Evolutionary conservation across 1,140 invertebrate genomes (phyloP), one percentile per base, ranked within the genome.

Genomic region (Drosophila tropicalis): DNA sequence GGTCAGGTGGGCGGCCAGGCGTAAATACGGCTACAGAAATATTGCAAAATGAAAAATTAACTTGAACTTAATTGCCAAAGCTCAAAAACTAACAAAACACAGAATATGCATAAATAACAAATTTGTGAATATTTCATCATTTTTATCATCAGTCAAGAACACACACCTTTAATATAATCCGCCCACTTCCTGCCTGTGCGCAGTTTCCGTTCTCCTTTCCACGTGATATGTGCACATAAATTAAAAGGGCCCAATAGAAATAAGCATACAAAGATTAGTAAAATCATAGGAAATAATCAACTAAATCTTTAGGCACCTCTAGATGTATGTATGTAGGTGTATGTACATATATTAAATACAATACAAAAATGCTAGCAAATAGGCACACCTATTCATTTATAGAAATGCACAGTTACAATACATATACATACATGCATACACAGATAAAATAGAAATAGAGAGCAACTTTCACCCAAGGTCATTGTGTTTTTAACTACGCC

Each of bases 381-480:
- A 64, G n/a, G 62, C 68, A 57, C 58, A 65, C 19, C 2, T 17
- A 44, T 15, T 15, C 15, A 17, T 10, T 9, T 40, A 58, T 15
- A 60, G 13, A 72, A 17, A 62, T 62, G 65, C 54, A 72, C 58
- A 41, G 22, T 74, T 22, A 67, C 17, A 32, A 29, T 29, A 6
- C 5, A 29, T 29, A 3, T 22, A 22, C 15, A 32, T 25, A 72
- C 15, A 32, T 25, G 67, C 41, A 55, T 68, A 54, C 34, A 72
- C n/a, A 60, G 62, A 73, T 70, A 86, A 90, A 90, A 90, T 83
- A 86, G 80, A 90, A 90, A 90, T 90, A 77, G 82, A 90, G 87
- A 90, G 87, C 87, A 90, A 90, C 87, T 90, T 90, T 90, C 87
- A 90, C 87, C 87, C 87, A 90, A 90, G 87, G 87, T 90, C 87